Percentiles rank a stretch among this genome's conserved stretches.
phyloP scores from a whole-genome alignment of 2,797 vertebrate genomes.

The Thamnophis elegans region DNA sequence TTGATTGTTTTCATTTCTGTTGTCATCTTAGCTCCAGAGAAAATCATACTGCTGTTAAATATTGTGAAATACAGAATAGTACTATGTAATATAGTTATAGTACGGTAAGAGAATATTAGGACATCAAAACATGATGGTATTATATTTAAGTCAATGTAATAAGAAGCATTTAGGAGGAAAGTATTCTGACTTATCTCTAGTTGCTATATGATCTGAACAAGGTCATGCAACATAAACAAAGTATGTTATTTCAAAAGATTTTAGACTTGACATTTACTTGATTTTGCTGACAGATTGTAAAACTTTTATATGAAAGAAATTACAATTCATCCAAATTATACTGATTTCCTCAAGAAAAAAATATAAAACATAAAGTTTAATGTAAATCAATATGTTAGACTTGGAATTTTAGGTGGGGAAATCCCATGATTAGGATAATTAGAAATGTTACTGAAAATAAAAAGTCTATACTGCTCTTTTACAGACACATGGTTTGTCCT shows the following conservation, averaged over 20 bases:
- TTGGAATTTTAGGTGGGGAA: neutral
- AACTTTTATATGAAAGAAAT: neutral
- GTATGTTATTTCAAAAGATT: neutral
- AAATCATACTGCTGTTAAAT: conserved; percentile 15
- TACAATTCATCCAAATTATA: neutral
- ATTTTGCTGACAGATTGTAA: neutral
- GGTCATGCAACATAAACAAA: neutral
- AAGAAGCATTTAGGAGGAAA: neutral
- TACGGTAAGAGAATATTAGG: neutral
- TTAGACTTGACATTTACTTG: neutral
- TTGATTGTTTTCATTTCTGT: neutral
- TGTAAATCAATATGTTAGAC: neutral
- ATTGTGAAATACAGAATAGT: neutral
- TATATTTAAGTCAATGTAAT: neutral
- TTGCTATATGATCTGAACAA: neutral
- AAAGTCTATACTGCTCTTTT: neutral
- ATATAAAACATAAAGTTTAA: neutral
- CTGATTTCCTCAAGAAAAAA: neutral
- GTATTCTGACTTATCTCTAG: neutral
- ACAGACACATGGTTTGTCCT: neutral
- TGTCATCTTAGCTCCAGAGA: neutral
- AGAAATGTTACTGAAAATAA: neutral
- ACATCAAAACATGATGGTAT: neutral
- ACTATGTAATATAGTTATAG: neutral
- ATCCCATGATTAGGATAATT: neutral